Conservation (phyloP, 2,888 invertebrate genomes). For the Pomacea canaliculata region DNA sequence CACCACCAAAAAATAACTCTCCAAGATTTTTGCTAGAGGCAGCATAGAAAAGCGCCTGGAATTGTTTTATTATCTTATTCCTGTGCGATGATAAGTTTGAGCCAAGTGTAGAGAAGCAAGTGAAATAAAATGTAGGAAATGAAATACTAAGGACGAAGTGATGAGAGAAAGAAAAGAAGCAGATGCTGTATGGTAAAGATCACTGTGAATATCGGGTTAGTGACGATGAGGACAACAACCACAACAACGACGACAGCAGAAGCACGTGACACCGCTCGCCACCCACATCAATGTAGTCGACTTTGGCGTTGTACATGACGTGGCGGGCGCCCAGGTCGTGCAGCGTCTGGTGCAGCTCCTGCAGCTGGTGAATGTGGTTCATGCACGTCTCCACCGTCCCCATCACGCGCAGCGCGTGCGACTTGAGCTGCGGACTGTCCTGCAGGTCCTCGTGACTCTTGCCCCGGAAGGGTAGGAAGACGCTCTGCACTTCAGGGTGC, state of each 20-base stretch:
- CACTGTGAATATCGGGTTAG: no score
- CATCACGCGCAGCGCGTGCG: constrained; percentile 74
- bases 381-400: constrained; percentile 74
- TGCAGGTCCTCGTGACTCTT: constrained; percentile 71
- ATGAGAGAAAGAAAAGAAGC: no score
- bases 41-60: no score
- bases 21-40: no score
- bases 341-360: constrained; percentile 71
- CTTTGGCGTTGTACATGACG: constrained; percentile 72
- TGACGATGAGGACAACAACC: neutral
- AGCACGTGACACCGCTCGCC: no score
- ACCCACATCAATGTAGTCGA: constrained; percentile 72
- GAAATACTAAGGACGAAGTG: no score
- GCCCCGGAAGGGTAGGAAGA: constrained; percentile 73
- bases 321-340: constrained; percentile 72
- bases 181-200: no score
- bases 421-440: constrained; percentile 72
- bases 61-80: no score
- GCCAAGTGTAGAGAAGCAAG: no score
- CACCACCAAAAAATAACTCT: no score
- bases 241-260: neutral
- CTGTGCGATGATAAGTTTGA: no score
- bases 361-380: constrained; percentile 71
- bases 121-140: no score
- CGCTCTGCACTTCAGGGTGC: constrained; percentile 73